phyloP scores from a whole-genome alignment of 2,888 invertebrate species.

The Phania funesta region DNA sequence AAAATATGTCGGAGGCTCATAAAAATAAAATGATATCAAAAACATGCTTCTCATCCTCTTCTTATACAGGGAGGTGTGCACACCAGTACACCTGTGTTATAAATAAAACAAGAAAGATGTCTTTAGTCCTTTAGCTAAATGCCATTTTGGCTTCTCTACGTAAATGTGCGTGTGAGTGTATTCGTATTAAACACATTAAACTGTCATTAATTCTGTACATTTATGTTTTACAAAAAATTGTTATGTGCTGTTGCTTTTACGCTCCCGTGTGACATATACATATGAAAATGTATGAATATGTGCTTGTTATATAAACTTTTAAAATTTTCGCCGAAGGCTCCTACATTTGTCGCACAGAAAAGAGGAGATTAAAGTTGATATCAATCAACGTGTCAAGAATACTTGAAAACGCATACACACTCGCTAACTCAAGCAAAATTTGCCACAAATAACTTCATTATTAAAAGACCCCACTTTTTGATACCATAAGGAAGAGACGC shows the following conservation, averaged over 20 bases:
- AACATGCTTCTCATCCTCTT: not conserved
- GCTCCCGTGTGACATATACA: too few species aligned
- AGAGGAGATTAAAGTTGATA: not conserved
- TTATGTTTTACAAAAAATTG: not conserved
- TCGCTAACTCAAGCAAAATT: not conserved
- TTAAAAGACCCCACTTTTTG: too few species aligned
- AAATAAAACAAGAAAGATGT: constrained; percentile 11
- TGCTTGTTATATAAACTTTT: not conserved
- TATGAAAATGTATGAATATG: not conserved
- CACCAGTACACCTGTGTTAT: constrained; percentile 2
- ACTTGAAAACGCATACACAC: not conserved
- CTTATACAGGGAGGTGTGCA: too few species aligned
- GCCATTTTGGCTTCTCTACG: not conserved
- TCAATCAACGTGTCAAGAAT: constrained; percentile 56
- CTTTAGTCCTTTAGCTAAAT: not conserved
- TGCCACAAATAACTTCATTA: not conserved
- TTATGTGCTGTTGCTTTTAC: not conserved
- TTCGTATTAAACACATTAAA: constrained; percentile 22
- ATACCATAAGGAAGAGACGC: too few species aligned
- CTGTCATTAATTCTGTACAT: not conserved
- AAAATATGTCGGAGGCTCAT: constrained; percentile 20
- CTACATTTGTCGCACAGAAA: constrained; percentile 38
- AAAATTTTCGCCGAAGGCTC: constrained; percentile 18
- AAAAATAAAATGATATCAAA: constrained; percentile 21
- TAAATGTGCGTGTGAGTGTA: not conserved